A percentile compares a stretch with the other conserved stretches of the same genome.
Conservation (phyloP, 2,797 vertebrate genomes). For the Tapirus indicus region DNA sequence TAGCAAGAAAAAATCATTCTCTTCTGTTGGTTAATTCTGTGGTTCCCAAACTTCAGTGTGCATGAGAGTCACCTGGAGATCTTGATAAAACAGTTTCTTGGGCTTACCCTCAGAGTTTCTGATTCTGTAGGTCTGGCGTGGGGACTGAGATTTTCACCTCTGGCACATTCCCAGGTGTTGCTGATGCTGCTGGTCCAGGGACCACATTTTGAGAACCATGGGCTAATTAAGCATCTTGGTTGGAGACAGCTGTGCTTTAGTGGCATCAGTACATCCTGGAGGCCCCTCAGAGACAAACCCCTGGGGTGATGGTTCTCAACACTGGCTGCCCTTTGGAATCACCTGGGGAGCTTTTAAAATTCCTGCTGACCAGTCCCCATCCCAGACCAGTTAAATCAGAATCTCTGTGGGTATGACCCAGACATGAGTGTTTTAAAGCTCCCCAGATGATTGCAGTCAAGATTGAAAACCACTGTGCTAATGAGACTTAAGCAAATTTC, state of each 20-base stretch:
- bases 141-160: not conserved
- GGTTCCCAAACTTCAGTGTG: not conserved
- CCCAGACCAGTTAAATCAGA: not conserved
- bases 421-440: not conserved
- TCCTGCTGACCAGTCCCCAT: not conserved
- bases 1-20: conserved; percentile 8
- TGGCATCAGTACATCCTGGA: not conserved
- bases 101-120: not conserved
- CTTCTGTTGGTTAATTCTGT: not conserved
- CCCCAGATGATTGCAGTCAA: not conserved
- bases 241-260: not conserved
- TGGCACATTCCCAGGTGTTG: not conserved
- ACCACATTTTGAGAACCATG: conserved; percentile 16
- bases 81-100: not conserved
- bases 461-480: not conserved
- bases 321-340: not conserved
- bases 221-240: not conserved
- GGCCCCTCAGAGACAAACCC: not conserved
- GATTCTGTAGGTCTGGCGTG: not conserved
- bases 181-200: not conserved
- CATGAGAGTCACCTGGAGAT: not conserved
- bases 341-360: conserved; percentile 44
- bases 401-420: not conserved
- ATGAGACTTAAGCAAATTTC: not conserved
- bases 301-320: not conserved